Evolutionary conservation across 2,113 vertebrate genomes (phyloP).

Genomic region (Prolemur simus): DNA sequence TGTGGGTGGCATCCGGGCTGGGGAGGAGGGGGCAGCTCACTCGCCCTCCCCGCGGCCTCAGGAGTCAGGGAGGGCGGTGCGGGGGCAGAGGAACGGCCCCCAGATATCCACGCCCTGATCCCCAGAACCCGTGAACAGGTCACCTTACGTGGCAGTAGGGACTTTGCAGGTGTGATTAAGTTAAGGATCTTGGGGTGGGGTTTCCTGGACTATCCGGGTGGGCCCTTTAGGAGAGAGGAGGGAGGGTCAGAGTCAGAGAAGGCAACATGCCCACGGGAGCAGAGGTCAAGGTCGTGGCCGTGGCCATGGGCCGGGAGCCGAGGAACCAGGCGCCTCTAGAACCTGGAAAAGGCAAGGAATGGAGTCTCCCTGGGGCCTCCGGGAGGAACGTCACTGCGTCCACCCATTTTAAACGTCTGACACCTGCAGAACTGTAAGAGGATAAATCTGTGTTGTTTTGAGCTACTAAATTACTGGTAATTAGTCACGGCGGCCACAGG

Average conservation of each 20-base stretch:
- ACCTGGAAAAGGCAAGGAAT: neutral
- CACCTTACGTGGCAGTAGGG: neutral
- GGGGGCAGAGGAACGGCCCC: neutral
- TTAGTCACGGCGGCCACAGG: neutral
- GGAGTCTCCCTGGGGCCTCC: neutral
- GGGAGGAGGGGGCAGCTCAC: neutral
- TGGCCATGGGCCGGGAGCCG: neutral
- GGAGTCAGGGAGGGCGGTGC: neutral
- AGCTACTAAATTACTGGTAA: rapidly evolving
- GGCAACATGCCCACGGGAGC: neutral
- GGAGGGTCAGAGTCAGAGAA: neutral
- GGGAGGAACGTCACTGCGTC: rapidly evolving
- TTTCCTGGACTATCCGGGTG: neutral
- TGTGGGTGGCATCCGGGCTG: neutral
- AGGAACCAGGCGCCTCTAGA: neutral
- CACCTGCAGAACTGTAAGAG: neutral
- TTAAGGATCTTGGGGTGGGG: neutral
- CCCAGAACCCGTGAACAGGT: neutral
- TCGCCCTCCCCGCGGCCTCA: too few species aligned
- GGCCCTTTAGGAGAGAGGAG: too few species aligned
- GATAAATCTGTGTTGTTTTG: rapidly evolving
- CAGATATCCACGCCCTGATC: rapidly evolving
- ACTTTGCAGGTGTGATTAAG: neutral
- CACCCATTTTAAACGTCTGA: neutral
- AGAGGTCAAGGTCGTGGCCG: neutral